Evolutionary conservation across 2,113 vertebrate genomes (phyloP).

Genomic region (Pelusios castaneus): DNA sequence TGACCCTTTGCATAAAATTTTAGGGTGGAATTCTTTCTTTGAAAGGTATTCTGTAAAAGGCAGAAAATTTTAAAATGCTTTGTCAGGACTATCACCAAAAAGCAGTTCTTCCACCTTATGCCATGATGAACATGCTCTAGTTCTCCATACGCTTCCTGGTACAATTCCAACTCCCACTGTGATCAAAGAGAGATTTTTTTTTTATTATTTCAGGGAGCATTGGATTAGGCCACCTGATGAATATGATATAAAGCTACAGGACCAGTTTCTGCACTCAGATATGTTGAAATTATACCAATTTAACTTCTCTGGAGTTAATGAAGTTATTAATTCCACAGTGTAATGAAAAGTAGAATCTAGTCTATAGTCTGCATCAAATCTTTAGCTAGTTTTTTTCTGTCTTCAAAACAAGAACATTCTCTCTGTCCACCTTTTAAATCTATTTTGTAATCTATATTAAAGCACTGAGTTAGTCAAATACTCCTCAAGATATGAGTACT

Average conservation of each 20-base stretch:
- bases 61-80: not conserved
- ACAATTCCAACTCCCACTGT: not conserved
- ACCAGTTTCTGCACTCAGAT: not conserved
- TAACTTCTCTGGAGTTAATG: not conserved
- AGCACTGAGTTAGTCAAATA: not conserved
- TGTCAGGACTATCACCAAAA: not conserved
- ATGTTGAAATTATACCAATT: not conserved
- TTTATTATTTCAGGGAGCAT: not conserved
- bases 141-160: not conserved
- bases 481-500: too few species aligned
- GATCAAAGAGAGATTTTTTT: not conserved
- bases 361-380: not conserved
- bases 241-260: not conserved
- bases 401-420: not conserved
- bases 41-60: not conserved
- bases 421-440: not conserved
- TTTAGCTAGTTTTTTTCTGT: not conserved
- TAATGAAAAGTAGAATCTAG: not conserved
- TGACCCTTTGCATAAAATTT: not conserved
- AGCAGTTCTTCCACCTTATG: not conserved
- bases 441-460: not conserved
- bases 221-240: not conserved
- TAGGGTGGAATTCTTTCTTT: not conserved
- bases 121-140: not conserved
- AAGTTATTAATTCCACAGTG: conserved; percentile 27